Evolutionary conservation across 2,113 vertebrate genomes (phyloP).

Genomic region (Sardina pilchardus): DNA sequence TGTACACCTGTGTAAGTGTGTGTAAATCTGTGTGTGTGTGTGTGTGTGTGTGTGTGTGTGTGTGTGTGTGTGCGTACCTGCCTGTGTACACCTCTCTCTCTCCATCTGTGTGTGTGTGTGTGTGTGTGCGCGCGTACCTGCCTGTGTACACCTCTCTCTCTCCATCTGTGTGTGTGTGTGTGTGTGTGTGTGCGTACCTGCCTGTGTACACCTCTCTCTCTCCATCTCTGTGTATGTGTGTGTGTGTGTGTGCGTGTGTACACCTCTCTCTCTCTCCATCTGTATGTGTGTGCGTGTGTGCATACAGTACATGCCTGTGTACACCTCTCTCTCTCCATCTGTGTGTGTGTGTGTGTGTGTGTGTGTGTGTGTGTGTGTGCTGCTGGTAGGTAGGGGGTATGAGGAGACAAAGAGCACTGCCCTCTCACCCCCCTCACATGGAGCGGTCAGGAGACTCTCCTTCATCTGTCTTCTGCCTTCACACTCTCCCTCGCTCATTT

Average conservation of each 20-base stretch:
- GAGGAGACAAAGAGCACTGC: slow-evolving; percentile 13
- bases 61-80: not conserved
- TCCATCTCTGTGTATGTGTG: not conserved
- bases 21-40: not conserved
- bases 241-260: slow-evolving; percentile 6
- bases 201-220: slow-evolving; percentile 12
- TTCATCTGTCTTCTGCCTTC: slow-evolving; percentile 63
- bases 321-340: not conserved
- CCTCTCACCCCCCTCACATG: slow-evolving; percentile 31
- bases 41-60: not conserved
- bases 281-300: not conserved
- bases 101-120: not conserved
- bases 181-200: not conserved
- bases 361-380: not conserved
- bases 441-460: slow-evolving; percentile 46
- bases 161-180: no score
- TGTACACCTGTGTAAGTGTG: slow-evolving; percentile 10
- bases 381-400: not conserved
- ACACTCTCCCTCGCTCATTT: slow-evolving; percentile 47
- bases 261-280: no score
- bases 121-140: no score
- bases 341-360: not conserved
- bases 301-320: not conserved
- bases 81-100: no score
- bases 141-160: no score